A percentile compares a stretch with the other conserved stretches of the same genome.
These are phyloP conservation scores for Rhingia campestris DNA, from an alignment of 2,888 invertebrate genomes.

Conservation along the genomic window DNA sequence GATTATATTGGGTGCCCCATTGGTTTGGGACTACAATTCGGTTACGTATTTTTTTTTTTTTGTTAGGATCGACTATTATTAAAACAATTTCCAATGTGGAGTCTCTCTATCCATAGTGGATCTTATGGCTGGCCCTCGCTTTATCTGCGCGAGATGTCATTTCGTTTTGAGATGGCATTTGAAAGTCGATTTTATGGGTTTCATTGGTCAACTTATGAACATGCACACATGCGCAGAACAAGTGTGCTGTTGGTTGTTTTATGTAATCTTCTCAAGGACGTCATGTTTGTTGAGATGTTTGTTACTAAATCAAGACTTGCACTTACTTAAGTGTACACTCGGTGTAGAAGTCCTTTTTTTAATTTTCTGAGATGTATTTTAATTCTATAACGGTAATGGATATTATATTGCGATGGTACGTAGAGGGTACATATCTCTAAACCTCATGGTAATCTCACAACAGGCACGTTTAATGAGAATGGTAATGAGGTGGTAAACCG, in stretches of 20 bases:
- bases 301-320: background rate
- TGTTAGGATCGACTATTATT: constrained; percentile 12
- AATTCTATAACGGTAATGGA: too few relatives aligned
- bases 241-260: constrained; percentile 23
- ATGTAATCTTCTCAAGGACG: constrained; percentile 62
- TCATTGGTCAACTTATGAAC: constrained; percentile 65
- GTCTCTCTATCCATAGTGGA: background rate
- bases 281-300: constrained; percentile 33
- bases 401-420: too few relatives aligned
- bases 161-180: constrained; percentile 65
- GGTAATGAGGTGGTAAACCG: constrained; percentile 70
- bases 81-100: background rate
- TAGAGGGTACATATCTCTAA: too few relatives aligned
- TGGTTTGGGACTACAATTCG: constrained; percentile 34
- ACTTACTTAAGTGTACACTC: background rate
- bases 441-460: constrained; percentile 26
- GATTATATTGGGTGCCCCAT: constrained; percentile 56
- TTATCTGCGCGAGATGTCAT: constrained; percentile 44
- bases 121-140: constrained; percentile 39
- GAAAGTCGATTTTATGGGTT: constrained; percentile 69
- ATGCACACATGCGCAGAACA: constrained; percentile 1
- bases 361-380: too few relatives aligned
- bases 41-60: constrained; percentile 11
- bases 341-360: constrained; percentile 42
- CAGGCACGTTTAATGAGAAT: constrained; percentile 71